Percentiles rank a stretch among this genome's conserved stretches.
phyloP scores from a whole-genome alignment of 2,888 invertebrate genomes.

The Epistrophe eligans region DNA sequence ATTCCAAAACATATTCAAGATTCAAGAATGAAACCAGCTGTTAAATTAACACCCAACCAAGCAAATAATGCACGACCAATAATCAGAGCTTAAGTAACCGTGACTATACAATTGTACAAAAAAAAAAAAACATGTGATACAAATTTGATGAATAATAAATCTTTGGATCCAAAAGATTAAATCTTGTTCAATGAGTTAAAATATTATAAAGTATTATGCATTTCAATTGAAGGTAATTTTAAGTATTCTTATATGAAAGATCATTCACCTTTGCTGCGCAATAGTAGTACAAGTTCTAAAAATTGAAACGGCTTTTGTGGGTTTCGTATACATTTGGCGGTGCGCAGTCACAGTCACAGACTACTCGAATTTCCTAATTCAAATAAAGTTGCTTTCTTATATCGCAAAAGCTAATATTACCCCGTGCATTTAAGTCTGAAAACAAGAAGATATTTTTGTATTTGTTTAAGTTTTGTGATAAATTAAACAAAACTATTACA shows the following conservation, averaged over 20 bases:
- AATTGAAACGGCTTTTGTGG: not conserved
- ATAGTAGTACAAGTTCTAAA: not conserved
- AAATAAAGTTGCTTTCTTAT: not conserved
- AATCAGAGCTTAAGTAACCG: too few species aligned
- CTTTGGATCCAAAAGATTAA: not conserved
- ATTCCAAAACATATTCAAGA: too few species aligned
- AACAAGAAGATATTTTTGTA: not conserved
- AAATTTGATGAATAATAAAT: not conserved
- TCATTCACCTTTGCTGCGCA: conserved; percentile 14
- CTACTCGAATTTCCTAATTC: conserved; percentile 15
- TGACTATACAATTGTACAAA: too few species aligned
- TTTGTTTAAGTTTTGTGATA: not conserved
- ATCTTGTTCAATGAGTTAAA: not conserved
- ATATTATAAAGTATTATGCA: not conserved
- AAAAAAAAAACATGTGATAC: too few species aligned
- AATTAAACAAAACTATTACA: not conserved
- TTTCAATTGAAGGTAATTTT: not conserved
- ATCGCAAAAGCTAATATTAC: not conserved
- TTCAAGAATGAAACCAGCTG: too few species aligned
- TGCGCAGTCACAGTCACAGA: not conserved
- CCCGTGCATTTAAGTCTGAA: not conserved
- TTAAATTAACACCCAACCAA: too few species aligned
- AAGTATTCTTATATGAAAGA: not conserved
- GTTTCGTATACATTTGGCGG: conserved; percentile 5
- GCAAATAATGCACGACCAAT: too few species aligned